Percentiles rank a stretch among this genome's conserved stretches.
phyloP scores from a whole-genome alignment of 2,888 invertebrate genomes.

The Lysandra bellargus region DNA sequence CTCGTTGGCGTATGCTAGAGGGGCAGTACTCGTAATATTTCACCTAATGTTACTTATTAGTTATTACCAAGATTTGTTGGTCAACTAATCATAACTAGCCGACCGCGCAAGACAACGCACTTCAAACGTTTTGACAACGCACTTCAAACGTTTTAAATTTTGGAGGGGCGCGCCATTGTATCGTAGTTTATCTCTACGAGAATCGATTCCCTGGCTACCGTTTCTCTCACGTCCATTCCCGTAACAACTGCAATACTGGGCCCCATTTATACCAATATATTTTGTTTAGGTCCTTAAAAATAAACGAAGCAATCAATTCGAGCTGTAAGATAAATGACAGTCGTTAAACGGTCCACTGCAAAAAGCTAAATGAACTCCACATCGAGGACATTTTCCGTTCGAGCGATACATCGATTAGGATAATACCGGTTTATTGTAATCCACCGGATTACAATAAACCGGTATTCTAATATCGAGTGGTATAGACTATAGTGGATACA shows the following conservation, averaged over 20 bases:
- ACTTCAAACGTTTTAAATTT: no score
- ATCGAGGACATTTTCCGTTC: constrained; percentile 52
- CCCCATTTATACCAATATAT: constrained; percentile 31
- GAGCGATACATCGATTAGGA: constrained; percentile 54
- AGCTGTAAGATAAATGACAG: constrained; percentile 32
- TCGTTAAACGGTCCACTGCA: constrained; percentile 34
- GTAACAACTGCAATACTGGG: constrained; percentile 6
- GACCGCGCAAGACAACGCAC: no score
- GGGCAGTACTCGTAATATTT: no score
- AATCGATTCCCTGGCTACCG: background rate
- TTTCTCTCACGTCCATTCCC: background rate
- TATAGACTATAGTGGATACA: background rate
- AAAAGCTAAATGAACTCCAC: constrained; percentile 42
- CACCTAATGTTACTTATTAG: no score
- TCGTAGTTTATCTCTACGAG: no score
- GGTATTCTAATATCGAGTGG: background rate
- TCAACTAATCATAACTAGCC: no score
- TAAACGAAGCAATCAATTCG: constrained; percentile 31
- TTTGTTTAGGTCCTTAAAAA: constrained; percentile 31
- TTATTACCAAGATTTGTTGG: no score
- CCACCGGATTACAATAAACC: background rate
- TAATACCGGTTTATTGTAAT: constrained; percentile 30
- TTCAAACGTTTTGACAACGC: no score
- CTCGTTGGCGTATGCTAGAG: no score
- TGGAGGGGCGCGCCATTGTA: no score